Evolutionary conservation across 2,113 vertebrate species (phyloP), one percentile per base, ranked within the genome.

Genomic region (Carassius gibelio): DNA sequence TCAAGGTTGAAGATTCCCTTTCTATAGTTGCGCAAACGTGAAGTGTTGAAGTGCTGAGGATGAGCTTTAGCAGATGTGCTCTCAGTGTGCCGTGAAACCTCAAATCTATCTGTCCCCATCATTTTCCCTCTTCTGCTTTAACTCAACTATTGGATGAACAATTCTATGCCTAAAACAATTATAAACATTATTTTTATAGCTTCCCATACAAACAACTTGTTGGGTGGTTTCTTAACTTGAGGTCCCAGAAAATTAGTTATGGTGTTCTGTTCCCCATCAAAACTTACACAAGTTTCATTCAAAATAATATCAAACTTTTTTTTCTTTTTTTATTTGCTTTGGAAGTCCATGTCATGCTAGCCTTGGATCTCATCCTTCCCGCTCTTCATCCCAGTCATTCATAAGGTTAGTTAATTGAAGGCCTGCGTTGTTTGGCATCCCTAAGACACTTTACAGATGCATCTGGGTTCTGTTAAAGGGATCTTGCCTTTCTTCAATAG

Each of bases 381-480:
- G 85, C 88, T 90, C 84, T 87, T 88, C 68, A 89, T 8, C 61
- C 81, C 72, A 79, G 86, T 85, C 89, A 81, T 91, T 88, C 85
- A 74, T 82, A 87, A 88, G 89, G 91, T 90, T 74, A 86, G 90
- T 91, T 91, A 88, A 92, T 93, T 91, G 61, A 72, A 61, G 74
- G 89, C 69, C 75, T 36, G 89, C 81, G 85, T 91, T 93, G 91
- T 93, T 94, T 93, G 85, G 88, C 88, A 86, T 88, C 88, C 75
- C 81, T 84, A 83, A 86, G 84, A 92, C 81, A 74, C 89, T 91
- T 87, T 87, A 88, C 90, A 92, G 89, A 92, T 92, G 87, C 93
- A 93, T 94, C 92, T 94, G 93, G 85, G 88, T 93, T 93, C 89
- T 91, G 93, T 94, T 94, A 93, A 90, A 92, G 79, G 89, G 89